Percentiles rank a stretch among this genome's conserved stretches.
Conservation (phyloP, 1,140 invertebrate species). For the Cydia strobilella region DNA sequence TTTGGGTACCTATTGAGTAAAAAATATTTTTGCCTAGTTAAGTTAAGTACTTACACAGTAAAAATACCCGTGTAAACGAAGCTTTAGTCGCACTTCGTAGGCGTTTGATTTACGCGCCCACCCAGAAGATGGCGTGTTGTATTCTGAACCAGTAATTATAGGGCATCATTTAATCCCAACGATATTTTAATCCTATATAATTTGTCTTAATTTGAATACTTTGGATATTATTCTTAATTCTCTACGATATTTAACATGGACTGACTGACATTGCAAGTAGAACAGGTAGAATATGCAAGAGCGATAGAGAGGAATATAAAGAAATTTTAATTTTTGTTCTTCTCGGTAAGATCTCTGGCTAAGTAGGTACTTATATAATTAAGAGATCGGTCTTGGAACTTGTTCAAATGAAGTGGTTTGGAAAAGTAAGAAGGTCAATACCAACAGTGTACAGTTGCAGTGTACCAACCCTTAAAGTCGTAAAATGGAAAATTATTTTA, state of each 20-base stretch:
- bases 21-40: too few relatives aligned
- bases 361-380: neutral
- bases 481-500: conserved; percentile 14
- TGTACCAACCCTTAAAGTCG: neutral
- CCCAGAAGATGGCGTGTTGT: conserved; percentile 45
- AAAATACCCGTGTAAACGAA: neutral
- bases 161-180: conserved; percentile 7
- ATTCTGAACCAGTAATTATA: conserved; percentile 38
- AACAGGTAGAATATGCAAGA: too few relatives aligned
- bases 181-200: conserved; percentile 28
- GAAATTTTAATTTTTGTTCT: too few relatives aligned
- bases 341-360: too few relatives aligned
- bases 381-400: neutral
- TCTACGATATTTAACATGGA: too few relatives aligned
- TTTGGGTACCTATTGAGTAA: too few relatives aligned
- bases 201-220: conserved; percentile 29
- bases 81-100: conserved; percentile 35
- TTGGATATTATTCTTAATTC: conserved; percentile 17
- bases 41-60: too few relatives aligned
- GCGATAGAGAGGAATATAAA: too few relatives aligned
- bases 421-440: neutral
- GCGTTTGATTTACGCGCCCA: conserved; percentile 47
- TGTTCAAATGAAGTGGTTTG: neutral
- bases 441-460: neutral
- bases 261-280: too few relatives aligned